Conservation (phyloP, 2,888 invertebrate genomes). For the Xylophagus ater region DNA sequence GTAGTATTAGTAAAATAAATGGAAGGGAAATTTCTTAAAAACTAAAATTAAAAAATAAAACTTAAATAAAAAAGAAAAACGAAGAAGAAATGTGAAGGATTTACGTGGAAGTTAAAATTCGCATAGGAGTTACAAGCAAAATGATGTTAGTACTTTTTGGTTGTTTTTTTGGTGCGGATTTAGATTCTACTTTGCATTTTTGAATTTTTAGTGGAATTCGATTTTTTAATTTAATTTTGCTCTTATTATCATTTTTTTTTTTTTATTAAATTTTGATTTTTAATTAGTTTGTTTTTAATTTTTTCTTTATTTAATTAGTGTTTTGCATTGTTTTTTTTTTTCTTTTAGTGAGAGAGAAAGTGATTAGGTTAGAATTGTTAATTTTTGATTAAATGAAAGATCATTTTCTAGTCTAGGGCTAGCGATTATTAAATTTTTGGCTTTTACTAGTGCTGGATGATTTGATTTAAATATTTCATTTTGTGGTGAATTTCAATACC, state of each 20-base stretch:
- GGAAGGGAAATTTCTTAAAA: constrained; percentile 8
- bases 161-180: no score
- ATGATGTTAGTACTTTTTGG: no score
- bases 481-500: constrained; percentile 32
- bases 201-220: neutral
- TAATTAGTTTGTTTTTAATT: neutral
- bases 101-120: no score
- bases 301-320: no score
- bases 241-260: neutral
- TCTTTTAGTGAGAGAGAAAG: constrained; percentile 10
- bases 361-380: constrained; percentile 14
- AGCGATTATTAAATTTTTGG: constrained; percentile 7
- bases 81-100: constrained; percentile 6
- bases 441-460: no score
- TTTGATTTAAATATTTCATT: constrained; percentile 6
- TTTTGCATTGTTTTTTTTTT: no score
- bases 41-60: constrained; percentile 13
- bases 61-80: constrained; percentile 8
- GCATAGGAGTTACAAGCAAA: no score
- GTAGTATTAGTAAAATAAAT: neutral
- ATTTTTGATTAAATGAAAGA: constrained; percentile 4
- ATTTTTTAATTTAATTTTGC: neutral
- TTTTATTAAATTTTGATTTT: neutral
- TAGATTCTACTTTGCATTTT: no score
- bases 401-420: constrained; percentile 14